Base-by-base conservation (phyloP, 2,797 vertebrate genomes). In the Gastrophryne carolinensis region DNA sequence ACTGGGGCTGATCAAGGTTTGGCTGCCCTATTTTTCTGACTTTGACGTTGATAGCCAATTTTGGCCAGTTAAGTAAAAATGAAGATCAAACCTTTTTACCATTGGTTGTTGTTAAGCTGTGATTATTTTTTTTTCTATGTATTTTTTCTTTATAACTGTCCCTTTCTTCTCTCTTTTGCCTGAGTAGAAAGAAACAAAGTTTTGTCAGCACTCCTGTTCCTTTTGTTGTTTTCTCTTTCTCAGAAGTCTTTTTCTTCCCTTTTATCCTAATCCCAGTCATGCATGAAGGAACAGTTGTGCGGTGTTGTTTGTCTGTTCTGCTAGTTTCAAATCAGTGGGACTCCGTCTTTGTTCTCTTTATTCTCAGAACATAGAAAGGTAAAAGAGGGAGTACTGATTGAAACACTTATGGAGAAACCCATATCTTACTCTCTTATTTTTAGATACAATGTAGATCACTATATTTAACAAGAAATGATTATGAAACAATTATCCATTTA, bases 221-320 rank as follows among this genome's bases (percentile, higher is more conserved):
- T 95, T 98, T 98, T 96, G 94, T 96, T 92, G 89, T 92, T 92
- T 86, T 91, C 93, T 94, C 95, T 97, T 96, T 95, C 94, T 95
- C 88, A 90, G 84, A 89, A 92, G 91, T 94, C 94, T 97, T 96
- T 86, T 95, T 92, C 92, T 91, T 91, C 92, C 90, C 93, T 96
- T 96, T 94, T 93, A 94, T 95, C 95, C 94, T 96, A 96, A 94
- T 96, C 95, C 93, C 91, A 94, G 94, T 92, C 95, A 98, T 96
- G 97, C 96, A 97, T 98, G 96, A 98, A 94, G 89, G 95, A 96
- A 94, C 95, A 93, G 94, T 95, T 95, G 93, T 95, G 94, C 95
- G 92, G 94, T 95, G 95, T 97, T 97, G 96, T 97, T 95, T 95
- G 93, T 92, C 96, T 95, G 94, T 97, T 97, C 94, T 96, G 95